Conservation (phyloP, 2,888 invertebrate genomes). For the Acanthoscelides obtectus region DNA sequence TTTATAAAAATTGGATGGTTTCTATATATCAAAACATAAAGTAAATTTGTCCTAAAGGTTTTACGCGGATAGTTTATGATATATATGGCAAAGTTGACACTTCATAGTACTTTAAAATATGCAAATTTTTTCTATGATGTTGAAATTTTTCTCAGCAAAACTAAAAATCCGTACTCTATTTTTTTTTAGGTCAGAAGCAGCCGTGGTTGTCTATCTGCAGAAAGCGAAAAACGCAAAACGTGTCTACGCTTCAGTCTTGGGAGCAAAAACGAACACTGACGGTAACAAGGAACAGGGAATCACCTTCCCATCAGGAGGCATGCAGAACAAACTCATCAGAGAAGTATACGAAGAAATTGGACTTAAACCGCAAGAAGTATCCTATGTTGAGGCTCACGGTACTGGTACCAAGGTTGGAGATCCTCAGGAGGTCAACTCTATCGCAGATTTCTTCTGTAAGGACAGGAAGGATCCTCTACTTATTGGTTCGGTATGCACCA, state of each 20-base stretch:
- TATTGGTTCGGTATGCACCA: slow-evolving; percentile 69
- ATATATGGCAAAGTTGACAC: too few relatives aligned
- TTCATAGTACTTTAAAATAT: too few relatives aligned
- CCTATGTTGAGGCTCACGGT: slow-evolving; percentile 96
- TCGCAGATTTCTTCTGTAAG: slow-evolving; percentile 86
- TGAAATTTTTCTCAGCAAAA: too few relatives aligned
- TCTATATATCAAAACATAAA: too few relatives aligned
- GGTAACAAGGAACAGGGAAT: slow-evolving; percentile 79
- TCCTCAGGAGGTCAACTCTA: slow-evolving; percentile 94
- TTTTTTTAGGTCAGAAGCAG: slow-evolving; percentile 32
- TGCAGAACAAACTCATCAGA: slow-evolving; percentile 76
- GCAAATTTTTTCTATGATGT: too few relatives aligned
- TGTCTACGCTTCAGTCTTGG: slow-evolving; percentile 81
- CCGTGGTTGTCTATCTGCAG: slow-evolving; percentile 78
- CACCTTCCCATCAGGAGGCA: slow-evolving; percentile 74
- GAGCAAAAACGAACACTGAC: slow-evolving; percentile 88
- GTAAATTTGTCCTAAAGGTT: too few relatives aligned
- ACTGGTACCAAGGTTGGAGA: slow-evolving; percentile 99
- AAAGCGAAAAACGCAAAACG: slow-evolving; percentile 70
- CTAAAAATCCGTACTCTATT: too few relatives aligned
- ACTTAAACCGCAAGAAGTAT: slow-evolving; percentile 76
- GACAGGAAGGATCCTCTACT: slow-evolving; percentile 74
- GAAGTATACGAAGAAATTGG: slow-evolving; percentile 84
- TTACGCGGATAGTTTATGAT: too few relatives aligned
- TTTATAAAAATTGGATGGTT: too few relatives aligned